phyloP scores from a whole-genome alignment of 2,888 invertebrate genomes.

The Nyleta sp. region DNA sequence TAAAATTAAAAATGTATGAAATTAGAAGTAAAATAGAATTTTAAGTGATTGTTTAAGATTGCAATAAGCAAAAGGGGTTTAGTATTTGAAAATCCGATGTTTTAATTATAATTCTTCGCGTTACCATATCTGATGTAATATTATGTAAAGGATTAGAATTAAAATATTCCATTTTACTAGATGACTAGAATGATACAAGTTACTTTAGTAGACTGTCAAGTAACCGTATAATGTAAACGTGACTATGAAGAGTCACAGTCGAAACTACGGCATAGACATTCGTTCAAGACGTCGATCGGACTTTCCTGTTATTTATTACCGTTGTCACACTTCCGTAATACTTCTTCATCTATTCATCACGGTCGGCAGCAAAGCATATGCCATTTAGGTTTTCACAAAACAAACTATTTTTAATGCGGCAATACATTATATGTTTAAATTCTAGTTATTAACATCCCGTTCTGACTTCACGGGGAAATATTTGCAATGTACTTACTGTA shows the following conservation, averaged over 20 bases:
- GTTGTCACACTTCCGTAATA: constrained; percentile 79
- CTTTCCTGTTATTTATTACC: constrained; percentile 79
- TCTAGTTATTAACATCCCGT: constrained; percentile 1
- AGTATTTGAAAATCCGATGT: no score
- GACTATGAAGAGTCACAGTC: constrained; percentile 54
- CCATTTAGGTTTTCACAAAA: constrained; percentile 36
- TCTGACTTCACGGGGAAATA: background rate
- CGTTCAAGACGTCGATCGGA: constrained; percentile 63
- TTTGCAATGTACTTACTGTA: no score
- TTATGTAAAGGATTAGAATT: constrained; percentile 15
- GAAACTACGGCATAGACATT: constrained; percentile 54
- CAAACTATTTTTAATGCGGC: background rate
- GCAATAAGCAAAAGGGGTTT: no score
- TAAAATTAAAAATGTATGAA: no score
- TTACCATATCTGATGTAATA: background rate
- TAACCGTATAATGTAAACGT: constrained; percentile 63
- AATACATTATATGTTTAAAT: constrained; percentile 16
- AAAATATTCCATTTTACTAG: constrained; percentile 26
- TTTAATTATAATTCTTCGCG: background rate
- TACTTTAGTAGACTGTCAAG: constrained; percentile 35
- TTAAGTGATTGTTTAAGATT: no score
- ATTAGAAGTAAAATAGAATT: no score
- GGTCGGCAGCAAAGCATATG: constrained; percentile 30
- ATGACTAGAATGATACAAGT: constrained; percentile 38
- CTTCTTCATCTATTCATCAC: constrained; percentile 72